phyloP scores from a whole-genome alignment of 2,888 invertebrate species.

The Portevinia maculata region DNA sequence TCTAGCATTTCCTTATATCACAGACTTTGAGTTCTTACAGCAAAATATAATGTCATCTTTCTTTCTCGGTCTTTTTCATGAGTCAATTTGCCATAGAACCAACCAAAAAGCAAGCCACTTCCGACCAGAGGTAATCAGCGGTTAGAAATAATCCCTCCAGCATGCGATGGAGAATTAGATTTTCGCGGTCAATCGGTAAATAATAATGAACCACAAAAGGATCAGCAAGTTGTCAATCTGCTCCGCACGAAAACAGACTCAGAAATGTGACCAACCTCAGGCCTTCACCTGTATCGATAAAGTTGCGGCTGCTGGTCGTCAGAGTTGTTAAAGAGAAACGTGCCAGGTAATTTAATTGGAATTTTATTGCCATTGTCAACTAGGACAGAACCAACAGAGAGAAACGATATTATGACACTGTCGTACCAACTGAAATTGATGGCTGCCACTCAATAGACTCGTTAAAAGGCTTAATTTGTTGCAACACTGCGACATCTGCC shows the following conservation, averaged over 20 bases:
- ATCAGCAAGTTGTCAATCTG: slow-evolving; percentile 13
- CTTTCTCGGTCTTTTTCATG: too few species aligned
- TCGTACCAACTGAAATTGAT: slow-evolving; percentile 35
- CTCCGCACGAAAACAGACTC: neutral
- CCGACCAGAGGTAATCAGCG: slow-evolving; percentile 8
- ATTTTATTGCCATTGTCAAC: slow-evolving; percentile 48
- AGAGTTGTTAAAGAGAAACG: slow-evolving; percentile 1
- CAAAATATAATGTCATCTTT: too few species aligned
- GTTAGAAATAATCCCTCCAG: slow-evolving; percentile 3
- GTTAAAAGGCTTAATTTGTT: slow-evolving; percentile 27
- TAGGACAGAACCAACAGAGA: slow-evolving; percentile 26
- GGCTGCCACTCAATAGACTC: slow-evolving; percentile 46
- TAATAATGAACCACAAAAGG: slow-evolving; percentile 30
- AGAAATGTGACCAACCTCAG: neutral
- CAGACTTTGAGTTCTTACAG: too few species aligned
- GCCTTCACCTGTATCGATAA: slow-evolving; percentile 49
- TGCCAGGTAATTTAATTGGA: slow-evolving; percentile 40
- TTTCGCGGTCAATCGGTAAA: slow-evolving; percentile 38
- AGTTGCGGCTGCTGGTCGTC: slow-evolving; percentile 15
- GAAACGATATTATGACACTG: slow-evolving; percentile 30
- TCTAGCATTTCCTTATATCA: too few species aligned
- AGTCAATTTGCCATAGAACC: neutral
- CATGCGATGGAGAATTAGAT: neutral
- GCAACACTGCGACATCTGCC: slow-evolving; percentile 59
- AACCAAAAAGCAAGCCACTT: neutral